These are phyloP conservation scores for Sylvilagus floridanus DNA, from an alignment of 2,797 vertebrate genomes.

Conservation along the genomic window DNA sequence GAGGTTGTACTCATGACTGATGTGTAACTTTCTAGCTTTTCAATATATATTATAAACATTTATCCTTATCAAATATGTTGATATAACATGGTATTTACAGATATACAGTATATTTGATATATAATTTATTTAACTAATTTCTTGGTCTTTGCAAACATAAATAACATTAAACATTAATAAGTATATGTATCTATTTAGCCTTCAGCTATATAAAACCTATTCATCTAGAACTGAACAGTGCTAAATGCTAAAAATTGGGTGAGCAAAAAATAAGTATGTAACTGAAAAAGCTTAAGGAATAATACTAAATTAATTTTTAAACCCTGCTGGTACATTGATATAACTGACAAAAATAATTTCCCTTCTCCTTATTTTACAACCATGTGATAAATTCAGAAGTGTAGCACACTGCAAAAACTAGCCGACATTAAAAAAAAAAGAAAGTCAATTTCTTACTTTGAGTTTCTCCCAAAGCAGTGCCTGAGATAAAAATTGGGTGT, in stretches of 20 bases:
- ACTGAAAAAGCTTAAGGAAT: constrained; percentile 18
- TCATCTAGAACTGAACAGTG: neutral
- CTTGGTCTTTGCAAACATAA: constrained; percentile 57
- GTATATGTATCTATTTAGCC: neutral
- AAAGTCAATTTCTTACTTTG: neutral
- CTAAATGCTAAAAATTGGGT: constrained; percentile 60
- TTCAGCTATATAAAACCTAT: constrained; percentile 39
- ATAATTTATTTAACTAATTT: constrained; percentile 44
- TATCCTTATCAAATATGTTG: constrained; percentile 40
- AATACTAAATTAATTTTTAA: constrained; percentile 53
- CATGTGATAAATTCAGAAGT: neutral
- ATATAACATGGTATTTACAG: constrained; percentile 23
- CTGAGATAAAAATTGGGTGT: neutral
- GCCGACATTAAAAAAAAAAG: neutral
- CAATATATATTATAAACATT: constrained; percentile 41
- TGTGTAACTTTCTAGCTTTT: neutral
- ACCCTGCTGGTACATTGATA: constrained; percentile 13
- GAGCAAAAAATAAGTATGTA: constrained; percentile 31
- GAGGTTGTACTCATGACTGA: neutral
- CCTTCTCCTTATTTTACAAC: constrained; percentile 32
- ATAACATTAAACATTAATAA: constrained; percentile 51
- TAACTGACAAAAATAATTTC: constrained; percentile 42
- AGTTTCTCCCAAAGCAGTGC: neutral
- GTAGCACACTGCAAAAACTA: neutral
- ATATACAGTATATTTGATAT: neutral